Evolutionary conservation across 2,888 invertebrate genomes (phyloP), one percentile per base, ranked within the genome.

Genomic region (Sinodicranocentrus sp.): DNA sequence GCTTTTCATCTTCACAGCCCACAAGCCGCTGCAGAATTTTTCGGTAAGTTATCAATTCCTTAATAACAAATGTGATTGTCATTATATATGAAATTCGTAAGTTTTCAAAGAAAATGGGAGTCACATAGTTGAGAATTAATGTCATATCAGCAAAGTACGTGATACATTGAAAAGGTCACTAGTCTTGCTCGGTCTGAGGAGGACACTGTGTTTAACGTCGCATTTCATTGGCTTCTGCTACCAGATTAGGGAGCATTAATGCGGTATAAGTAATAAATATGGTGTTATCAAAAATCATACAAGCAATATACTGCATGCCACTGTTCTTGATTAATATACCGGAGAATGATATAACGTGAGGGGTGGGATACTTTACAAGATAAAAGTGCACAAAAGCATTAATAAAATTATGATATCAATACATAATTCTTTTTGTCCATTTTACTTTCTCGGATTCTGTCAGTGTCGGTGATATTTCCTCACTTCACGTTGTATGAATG

Each of bases 1-100:
- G 89, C 87, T 10, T 89, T 89, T 59, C 85, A 85, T 28, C 78
- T 89, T 39, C 88, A 87, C 43, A 88, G 85, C 80, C 87, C 87
- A 13, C 87, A 84, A 73, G 85, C 89, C 15, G 88, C 88, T 15
- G 89, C 89, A 6, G 89, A 89, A 82, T 79, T 89, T 76, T 78
- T 89, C 13, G 89, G 89, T 89, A 80, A 87, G 86, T 67, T 6
- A 17, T n/a, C 43, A 39, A 19, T 21, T 21, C 3, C 3, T 21
- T n/a, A n/a, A 33, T 19, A 63, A 17, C 5, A 44, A 59, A 44
- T n/a, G n/a, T n/a, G n/a, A n/a, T n/a, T n/a, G n/a, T n/a, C n/a
- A n/a, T n/a, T n/a, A n/a, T n/a, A n/a, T n/a, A n/a, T n/a, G n/a
- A n/a, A n/a, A n/a, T n/a, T n/a, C n/a, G n/a, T n/a, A n/a, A n/a